These are phyloP conservation scores for Falco columbarius DNA, from an alignment of 2,797 vertebrate species.

Conservation along the genomic window DNA sequence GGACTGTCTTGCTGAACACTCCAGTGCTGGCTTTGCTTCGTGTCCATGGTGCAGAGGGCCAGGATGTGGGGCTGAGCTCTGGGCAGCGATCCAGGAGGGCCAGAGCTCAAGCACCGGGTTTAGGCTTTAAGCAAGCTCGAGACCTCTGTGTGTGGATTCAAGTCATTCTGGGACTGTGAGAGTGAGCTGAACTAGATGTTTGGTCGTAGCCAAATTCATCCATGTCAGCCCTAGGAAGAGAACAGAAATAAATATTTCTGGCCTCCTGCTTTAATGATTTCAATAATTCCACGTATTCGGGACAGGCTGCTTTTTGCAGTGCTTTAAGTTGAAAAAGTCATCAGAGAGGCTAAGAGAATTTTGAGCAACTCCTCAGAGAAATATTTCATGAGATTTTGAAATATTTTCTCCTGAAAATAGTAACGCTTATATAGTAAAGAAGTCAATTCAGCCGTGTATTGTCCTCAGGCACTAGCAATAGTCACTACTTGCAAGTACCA, in stretches of 20 bases:
- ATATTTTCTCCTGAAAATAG: neutral
- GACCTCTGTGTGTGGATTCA: neutral
- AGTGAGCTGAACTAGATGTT: neutral
- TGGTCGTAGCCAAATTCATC: constrained; percentile 15
- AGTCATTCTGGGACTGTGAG: constrained; percentile 22
- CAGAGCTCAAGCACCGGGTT: constrained; percentile 1
- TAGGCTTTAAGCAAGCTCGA: neutral
- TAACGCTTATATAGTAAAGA: neutral
- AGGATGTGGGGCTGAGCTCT: neutral
- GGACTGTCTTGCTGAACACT: neutral
- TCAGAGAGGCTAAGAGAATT: neutral
- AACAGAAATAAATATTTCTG: constrained; percentile 28
- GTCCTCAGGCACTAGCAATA: neutral
- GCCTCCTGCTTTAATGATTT: neutral
- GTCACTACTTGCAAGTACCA: neutral
- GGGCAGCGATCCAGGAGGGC: constrained; percentile 18
- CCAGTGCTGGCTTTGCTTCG: neutral
- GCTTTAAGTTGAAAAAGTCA: neutral
- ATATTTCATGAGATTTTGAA: neutral
- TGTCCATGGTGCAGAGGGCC: neutral
- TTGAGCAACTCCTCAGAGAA: neutral
- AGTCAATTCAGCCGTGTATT: neutral
- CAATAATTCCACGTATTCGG: neutral
- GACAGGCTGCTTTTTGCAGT: neutral
- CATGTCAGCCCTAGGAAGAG: neutral